Evolutionary conservation across 2,113 vertebrate species (phyloP), one percentile per base, ranked within the genome.

Genomic region (Dasypus novemcinctus): DNA sequence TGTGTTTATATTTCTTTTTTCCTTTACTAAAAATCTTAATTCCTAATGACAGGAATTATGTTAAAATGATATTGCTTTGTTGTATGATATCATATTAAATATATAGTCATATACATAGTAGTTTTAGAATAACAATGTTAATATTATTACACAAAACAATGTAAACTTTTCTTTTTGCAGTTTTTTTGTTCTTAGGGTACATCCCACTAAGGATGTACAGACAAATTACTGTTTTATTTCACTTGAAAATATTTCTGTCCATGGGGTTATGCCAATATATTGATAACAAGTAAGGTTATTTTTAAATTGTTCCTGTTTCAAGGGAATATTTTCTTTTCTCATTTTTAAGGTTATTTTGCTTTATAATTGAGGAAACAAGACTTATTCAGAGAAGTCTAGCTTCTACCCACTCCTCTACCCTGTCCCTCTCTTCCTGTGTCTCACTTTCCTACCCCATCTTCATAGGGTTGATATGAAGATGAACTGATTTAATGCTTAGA

Each of bases 41-140:
- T 87, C 54, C 15, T 43, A 61, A 82, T 81, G 52, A 71, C 14
- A 87, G 3, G 49, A 36, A 74, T 71, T 84, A 82, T 61, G 49
- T 74, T 95, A 87, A 80, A 79, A 41, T 86, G 54, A 74, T 74
- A 83, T 76, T 72, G 23, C 31, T 69, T 79, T 49, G 64, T 82
- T 69, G 6, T 33, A 10, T 75, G 14, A 57, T 71, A 74, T 52
- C 7, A 54, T 57, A 81, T 72, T 80, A 91, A 94, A 86, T 54
- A 49, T 88, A 59, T 59, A 64, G 46, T 25, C 59, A 86, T 80
- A 52, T 1, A 33, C 41, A 21, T 64, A 93, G 33, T 68, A 92
- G 72, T 36, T 93, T 96, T 25, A 89, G 63, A 91, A 93, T 95
- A 96, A 87, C 9, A 90, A n/a, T 85, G 27, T 81, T 31, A 95